Base-by-base conservation (phyloP, 2,797 vertebrate genomes). In the Gallirallus australis region DNA sequence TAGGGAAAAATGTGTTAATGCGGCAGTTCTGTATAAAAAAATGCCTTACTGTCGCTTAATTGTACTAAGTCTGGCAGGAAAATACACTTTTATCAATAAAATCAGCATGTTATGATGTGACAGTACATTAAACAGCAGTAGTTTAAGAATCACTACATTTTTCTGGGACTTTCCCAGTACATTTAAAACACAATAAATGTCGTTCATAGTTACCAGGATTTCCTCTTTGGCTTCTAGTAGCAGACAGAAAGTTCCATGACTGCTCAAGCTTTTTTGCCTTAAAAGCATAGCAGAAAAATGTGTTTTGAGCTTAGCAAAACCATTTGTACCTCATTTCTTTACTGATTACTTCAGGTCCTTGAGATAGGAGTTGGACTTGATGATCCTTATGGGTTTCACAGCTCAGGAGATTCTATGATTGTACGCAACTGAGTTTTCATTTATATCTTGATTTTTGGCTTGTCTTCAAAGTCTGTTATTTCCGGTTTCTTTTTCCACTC, bases 201-300 rank as follows among this genome's bases (percentile, higher is more conserved):
- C 90, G 75, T 83, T 94, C 53, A 24, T 68, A 52, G 82, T 94
- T 93, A 93, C 77, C 94, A 95, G 96, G 93, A 96, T 95, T 96
- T 96, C 96, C 94, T 95, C n/a, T 95, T 92, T 94, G 94, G 93
- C 95, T 91, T 87, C 60, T 83, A 72, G 40, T 69, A 48, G 30
- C 40, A 7, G 2, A 84, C 50, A 82, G 33, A 85, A 96, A 72
- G 59, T 86, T 91, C 66, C n/a, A n/a, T 16, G 18, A 50, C 35
- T 69, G 27, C 60, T 30, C 30, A 69, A 75, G 35, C 17, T 84
- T 94, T 91, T 79, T 54, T 47, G 17, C 82, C 23, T 39, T 88
- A 52, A 27, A 61, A 69, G 4, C 65, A 30, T 37, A 23, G 25
- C 61, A 75, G 80, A 73, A 82, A 82, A 68, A 30, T 3, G 6